Conservation (phyloP, 2,113 vertebrate genomes). For the Gobiocypris rarus region DNA sequence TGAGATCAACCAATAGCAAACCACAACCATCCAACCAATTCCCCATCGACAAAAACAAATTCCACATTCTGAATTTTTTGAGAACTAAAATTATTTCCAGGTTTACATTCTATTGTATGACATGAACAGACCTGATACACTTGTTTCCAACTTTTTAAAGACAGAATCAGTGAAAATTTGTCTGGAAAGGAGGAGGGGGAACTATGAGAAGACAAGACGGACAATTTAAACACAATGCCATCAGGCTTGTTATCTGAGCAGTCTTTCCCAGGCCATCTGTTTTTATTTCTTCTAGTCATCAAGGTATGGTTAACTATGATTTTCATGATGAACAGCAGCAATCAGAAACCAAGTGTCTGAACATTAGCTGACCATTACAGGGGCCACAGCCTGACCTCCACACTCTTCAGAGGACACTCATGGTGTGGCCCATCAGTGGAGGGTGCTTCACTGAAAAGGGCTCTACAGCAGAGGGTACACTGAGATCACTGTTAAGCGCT, state of each 20-base stretch:
- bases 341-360: background rate
- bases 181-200: background rate
- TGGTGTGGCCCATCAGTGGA: background rate
- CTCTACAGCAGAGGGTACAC: background rate
- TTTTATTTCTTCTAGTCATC: background rate
- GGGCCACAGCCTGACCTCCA: background rate
- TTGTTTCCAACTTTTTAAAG: background rate
- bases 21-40: too few relatives aligned
- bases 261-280: background rate
- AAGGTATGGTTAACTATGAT: background rate
- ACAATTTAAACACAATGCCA: background rate
- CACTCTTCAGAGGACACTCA: background rate
- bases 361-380: conserved; percentile 11
- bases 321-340: background rate
- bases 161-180: background rate
- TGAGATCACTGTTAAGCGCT: conserved; percentile 5
- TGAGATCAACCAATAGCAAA: too few relatives aligned
- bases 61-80: too few relatives aligned
- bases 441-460: conserved; percentile 28
- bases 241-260: background rate
- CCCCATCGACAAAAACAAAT: too few relatives aligned
- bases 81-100: too few relatives aligned
- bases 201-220: background rate
- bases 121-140: background rate
- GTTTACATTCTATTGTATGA: too few relatives aligned